These are phyloP conservation scores for Corythaeola cristata DNA, from an alignment of 2,113 vertebrate genomes.

Conservation along the genomic window DNA sequence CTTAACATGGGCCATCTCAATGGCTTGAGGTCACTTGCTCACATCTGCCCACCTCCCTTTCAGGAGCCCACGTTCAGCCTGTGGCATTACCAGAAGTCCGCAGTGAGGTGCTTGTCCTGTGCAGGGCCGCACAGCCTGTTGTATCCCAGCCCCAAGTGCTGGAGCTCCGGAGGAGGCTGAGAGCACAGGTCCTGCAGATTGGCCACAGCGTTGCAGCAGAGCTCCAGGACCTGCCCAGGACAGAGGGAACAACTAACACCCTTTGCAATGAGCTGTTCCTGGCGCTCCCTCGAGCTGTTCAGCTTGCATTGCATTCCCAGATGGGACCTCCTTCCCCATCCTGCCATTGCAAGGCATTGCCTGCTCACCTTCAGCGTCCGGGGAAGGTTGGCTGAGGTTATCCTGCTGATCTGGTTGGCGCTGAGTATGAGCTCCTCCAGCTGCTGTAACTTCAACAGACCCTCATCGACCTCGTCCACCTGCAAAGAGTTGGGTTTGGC, in stretches of 20 bases:
- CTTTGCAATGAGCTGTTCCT: background rate
- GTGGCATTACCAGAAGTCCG: slow-evolving; percentile 77
- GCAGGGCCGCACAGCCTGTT: slow-evolving; percentile 73
- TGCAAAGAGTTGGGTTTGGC: slow-evolving; percentile 13
- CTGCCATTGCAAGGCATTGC: background rate
- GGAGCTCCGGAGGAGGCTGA: slow-evolving; percentile 65
- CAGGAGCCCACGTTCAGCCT: background rate
- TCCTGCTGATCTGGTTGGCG: slow-evolving; percentile 78
- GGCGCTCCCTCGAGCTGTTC: rapidly evolving
- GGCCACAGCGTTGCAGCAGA: slow-evolving; percentile 78
- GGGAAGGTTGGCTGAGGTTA: slow-evolving; percentile 77
- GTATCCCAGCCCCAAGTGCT: slow-evolving; percentile 82
- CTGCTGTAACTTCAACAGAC: slow-evolving; percentile 79
- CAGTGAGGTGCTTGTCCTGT: slow-evolving; percentile 69
- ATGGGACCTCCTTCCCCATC: background rate
- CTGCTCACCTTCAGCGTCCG: slow-evolving; percentile 74
- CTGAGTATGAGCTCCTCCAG: slow-evolving; percentile 85
- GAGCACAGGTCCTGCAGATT: slow-evolving; percentile 73
- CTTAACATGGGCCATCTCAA: background rate
- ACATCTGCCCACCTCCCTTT: background rate
- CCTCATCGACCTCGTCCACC: slow-evolving; percentile 80
- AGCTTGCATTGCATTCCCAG: background rate
- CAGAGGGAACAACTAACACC: background rate
- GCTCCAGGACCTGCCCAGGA: slow-evolving; percentile 81
- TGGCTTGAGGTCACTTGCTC: background rate